phyloP scores from a whole-genome alignment of 2,888 invertebrate species.

The Nemoura dubitans region DNA sequence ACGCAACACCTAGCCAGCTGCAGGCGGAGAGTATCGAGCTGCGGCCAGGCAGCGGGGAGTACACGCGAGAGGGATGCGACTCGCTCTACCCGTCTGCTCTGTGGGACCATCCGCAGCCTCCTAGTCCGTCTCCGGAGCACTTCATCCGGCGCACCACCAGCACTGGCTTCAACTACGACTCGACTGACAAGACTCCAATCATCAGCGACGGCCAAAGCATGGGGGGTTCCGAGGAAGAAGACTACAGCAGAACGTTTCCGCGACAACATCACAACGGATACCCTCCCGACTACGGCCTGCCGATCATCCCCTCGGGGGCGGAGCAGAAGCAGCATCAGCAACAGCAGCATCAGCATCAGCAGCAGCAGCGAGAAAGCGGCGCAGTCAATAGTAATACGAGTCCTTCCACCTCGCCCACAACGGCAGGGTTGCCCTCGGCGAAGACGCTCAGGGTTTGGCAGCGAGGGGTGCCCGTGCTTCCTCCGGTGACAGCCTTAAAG shows the following conservation, averaged over 20 bases:
- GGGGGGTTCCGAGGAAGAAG: conserved; percentile 59
- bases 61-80: conserved; percentile 75
- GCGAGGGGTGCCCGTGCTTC: conserved; percentile 84
- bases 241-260: conserved; percentile 70
- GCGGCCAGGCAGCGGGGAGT: conserved; percentile 78
- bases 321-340: conserved; percentile 57
- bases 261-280: conserved; percentile 65
- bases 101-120: conserved; percentile 70
- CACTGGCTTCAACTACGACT: conserved; percentile 65
- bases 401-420: conserved; percentile 55
- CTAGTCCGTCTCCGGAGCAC: conserved; percentile 51
- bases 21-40: conserved; percentile 57
- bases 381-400: conserved; percentile 57
- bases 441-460: conserved; percentile 90
- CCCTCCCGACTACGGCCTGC: conserved; percentile 82
- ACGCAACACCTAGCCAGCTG: conserved; percentile 51
- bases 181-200: conserved; percentile 80
- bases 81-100: conserved; percentile 66
- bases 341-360: too few species aligned
- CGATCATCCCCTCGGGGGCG: conserved; percentile 58
- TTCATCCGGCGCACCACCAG: conserved; percentile 66
- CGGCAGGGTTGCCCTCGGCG: conserved; percentile 64
- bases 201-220: conserved; percentile 62
- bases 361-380: conserved; percentile 42
- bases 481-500: conserved; percentile 85